Evolutionary conservation across 2,888 invertebrate genomes (phyloP).

Genomic region (Diadegma fenestrale): DNA sequence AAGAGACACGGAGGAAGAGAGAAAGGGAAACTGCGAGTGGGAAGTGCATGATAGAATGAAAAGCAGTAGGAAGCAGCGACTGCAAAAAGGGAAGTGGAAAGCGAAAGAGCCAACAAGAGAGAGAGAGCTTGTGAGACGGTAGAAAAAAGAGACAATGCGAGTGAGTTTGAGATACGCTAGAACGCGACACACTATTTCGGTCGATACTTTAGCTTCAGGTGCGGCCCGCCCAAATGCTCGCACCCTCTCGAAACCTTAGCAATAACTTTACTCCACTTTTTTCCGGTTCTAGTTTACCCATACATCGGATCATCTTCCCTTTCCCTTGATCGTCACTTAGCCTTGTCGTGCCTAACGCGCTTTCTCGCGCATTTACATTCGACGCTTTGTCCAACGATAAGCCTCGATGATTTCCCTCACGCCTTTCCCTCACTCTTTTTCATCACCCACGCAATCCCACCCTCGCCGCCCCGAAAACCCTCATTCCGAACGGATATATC

Average conservation of each 20-base stretch:
- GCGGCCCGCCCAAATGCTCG: slow-evolving; percentile 71
- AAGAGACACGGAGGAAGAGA: background rate
- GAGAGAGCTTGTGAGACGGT: background rate
- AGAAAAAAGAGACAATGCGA: slow-evolving; percentile 13
- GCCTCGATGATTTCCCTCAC: too few species aligned
- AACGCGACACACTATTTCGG: slow-evolving; percentile 69
- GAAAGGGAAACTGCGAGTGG: background rate
- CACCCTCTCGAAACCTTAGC: slow-evolving; percentile 58
- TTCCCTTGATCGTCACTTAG: background rate
- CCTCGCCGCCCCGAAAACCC: background rate
- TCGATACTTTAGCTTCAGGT: slow-evolving; percentile 75
- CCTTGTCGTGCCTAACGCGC: background rate
- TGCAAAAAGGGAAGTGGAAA: background rate
- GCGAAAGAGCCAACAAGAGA: background rate
- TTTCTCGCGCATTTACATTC: background rate
- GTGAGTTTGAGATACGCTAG: slow-evolving; percentile 46
- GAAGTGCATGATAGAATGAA: slow-evolving; percentile 1
- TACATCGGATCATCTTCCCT: background rate
- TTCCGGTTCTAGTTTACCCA: slow-evolving; percentile 24
- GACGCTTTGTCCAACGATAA: slow-evolving; percentile 10
- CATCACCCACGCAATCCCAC: background rate
- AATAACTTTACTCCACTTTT: slow-evolving; percentile 24
- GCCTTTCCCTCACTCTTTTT: background rate
- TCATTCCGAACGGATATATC: slow-evolving; percentile 43
- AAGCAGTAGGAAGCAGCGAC: slow-evolving; percentile 1